Evolutionary conservation across 1,140 invertebrate genomes (phyloP).

Genomic region (Cataglyphis hispanica): DNA sequence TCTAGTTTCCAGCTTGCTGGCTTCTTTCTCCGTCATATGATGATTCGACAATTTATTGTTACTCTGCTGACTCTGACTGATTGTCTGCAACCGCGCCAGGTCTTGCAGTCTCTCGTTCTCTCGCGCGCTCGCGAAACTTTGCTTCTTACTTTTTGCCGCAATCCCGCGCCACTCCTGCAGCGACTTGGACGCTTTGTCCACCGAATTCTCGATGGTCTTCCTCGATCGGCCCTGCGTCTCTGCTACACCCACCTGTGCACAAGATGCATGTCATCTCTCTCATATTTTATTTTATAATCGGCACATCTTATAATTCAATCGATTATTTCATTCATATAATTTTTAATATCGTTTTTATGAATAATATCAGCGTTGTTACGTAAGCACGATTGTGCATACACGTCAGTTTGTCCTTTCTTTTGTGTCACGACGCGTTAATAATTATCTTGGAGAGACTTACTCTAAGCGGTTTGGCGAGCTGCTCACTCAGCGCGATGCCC

Average conservation of each 20-base stretch:
- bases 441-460: slow-evolving; percentile 72
- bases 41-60: slow-evolving; percentile 83
- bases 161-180: slow-evolving; percentile 94
- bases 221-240: slow-evolving; percentile 89
- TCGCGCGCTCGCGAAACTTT: slow-evolving; percentile 92
- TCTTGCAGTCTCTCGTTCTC: slow-evolving; percentile 97
- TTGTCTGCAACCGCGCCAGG: slow-evolving; percentile 81
- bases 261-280: neutral
- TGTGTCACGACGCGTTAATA: neutral
- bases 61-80: slow-evolving; percentile 83
- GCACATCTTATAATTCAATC: neutral
- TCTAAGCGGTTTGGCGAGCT: slow-evolving; percentile 96
- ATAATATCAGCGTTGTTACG: neutral
- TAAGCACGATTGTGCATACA: slow-evolving; percentile 1
- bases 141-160: slow-evolving; percentile 95
- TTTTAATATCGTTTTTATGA: too few species aligned
- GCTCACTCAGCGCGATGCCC: slow-evolving; percentile 92
- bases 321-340: too few species aligned
- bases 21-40: slow-evolving; percentile 90
- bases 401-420: neutral
- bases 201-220: slow-evolving; percentile 92
- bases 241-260: slow-evolving; percentile 84
- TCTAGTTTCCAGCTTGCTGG: slow-evolving; percentile 93
- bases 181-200: slow-evolving; percentile 94
- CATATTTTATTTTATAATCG: neutral